phyloP scores from a whole-genome alignment of 2,797 vertebrate genomes.

The Calcarius lapponicus region DNA sequence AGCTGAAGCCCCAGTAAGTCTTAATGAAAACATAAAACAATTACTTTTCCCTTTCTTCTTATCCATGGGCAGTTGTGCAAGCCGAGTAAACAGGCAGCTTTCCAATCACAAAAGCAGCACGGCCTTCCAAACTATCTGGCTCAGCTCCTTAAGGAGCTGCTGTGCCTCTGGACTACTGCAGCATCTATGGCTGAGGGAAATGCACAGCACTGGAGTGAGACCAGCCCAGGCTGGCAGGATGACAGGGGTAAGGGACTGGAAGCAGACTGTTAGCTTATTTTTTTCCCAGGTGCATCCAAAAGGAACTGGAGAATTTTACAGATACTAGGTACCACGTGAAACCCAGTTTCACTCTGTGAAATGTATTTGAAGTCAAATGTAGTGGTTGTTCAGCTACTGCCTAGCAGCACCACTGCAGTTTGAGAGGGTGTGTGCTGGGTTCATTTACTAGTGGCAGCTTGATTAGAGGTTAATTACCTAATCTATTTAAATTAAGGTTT shows the following conservation, averaged over 20 bases:
- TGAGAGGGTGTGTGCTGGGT: background rate
- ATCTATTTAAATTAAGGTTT: background rate
- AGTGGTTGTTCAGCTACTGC: background rate
- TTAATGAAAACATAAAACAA: background rate
- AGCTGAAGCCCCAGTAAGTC: constrained; percentile 84
- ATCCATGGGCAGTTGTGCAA: background rate
- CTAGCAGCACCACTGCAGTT: background rate
- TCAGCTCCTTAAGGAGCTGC: rapidly evolving
- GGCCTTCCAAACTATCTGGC: background rate
- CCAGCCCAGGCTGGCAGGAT: background rate
- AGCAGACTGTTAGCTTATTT: background rate
- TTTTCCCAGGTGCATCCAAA: background rate
- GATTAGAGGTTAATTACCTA: background rate
- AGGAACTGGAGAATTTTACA: background rate
- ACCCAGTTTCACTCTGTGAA: background rate
- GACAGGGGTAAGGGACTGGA: background rate
- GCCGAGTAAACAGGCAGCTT: background rate
- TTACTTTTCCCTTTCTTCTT: background rate
- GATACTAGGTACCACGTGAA: background rate
- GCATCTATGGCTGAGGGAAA: background rate
- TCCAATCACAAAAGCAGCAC: background rate
- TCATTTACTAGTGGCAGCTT: background rate
- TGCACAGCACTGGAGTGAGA: background rate
- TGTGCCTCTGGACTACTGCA: background rate
- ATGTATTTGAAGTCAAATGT: background rate